Conservation (phyloP, 2,113 vertebrate genomes). For the Hemichromis elongatus region DNA sequence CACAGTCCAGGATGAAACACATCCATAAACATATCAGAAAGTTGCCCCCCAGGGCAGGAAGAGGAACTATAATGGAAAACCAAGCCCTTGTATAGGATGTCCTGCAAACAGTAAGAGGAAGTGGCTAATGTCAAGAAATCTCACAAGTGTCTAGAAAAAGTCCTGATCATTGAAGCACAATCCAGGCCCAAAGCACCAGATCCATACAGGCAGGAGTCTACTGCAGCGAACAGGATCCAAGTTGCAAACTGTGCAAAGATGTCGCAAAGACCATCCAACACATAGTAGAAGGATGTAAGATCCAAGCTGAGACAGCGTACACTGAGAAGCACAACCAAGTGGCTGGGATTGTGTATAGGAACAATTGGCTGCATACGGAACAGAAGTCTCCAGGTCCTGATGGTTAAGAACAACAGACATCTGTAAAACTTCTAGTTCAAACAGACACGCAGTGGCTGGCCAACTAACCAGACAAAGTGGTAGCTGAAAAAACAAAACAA, state of each 20-base stretch:
- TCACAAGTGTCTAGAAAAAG: neutral
- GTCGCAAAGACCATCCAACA: neutral
- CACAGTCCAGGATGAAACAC: neutral
- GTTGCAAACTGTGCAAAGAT: neutral
- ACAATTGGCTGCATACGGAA: neutral
- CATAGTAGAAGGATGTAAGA: neutral
- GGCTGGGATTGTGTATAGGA: neutral
- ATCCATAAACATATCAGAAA: neutral
- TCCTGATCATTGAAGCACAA: neutral
- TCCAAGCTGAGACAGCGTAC: neutral
- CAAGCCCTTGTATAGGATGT: no score
- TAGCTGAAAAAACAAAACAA: rapidly evolving
- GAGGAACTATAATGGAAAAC: no score
- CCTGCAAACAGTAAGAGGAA: neutral
- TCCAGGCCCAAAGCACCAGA: neutral
- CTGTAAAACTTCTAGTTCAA: neutral
- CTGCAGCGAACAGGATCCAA: neutral
- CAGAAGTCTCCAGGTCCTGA: neutral
- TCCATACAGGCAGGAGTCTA: neutral
- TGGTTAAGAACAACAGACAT: neutral
- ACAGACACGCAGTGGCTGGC: neutral
- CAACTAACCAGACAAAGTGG: neutral
- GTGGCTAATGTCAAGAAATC: neutral
- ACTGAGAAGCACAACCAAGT: neutral
- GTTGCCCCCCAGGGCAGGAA: neutral